These are phyloP conservation scores for Nomada lathburiana DNA, from an alignment of 2,888 invertebrate species.

Conservation along the genomic window DNA sequence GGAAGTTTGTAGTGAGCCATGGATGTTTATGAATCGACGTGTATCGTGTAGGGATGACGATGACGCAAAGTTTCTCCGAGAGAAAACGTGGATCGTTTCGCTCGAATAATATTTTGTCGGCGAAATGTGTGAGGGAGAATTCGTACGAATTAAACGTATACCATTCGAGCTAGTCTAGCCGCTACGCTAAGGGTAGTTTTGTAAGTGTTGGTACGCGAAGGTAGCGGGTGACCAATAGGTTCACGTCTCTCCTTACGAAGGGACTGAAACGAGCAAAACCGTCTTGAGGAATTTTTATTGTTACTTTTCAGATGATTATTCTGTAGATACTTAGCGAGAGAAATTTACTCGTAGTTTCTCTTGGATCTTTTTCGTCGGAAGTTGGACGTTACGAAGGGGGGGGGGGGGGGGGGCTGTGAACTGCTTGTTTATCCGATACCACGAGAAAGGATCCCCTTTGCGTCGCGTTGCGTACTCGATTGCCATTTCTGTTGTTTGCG, in stretches of 20 bases:
- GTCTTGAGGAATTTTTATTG: background rate
- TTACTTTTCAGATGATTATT: background rate
- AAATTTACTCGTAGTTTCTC: background rate
- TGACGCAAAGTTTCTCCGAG: background rate
- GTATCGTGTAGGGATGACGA: background rate
- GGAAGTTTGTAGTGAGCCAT: background rate
- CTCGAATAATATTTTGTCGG: background rate
- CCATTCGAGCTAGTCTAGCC: slow-evolving; percentile 63
- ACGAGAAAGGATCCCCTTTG: slow-evolving; percentile 19
- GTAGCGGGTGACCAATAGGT: slow-evolving; percentile 17
- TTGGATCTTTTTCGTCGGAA: background rate
- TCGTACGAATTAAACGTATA: slow-evolving; percentile 27
- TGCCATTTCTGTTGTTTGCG: slow-evolving; percentile 44
- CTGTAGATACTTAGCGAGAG: background rate
- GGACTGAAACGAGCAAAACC: background rate
- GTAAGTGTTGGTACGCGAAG: slow-evolving; percentile 22
- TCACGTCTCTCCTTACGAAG: background rate
- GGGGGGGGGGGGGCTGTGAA: background rate
- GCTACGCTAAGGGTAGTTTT: slow-evolving; percentile 43
- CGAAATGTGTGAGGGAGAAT: slow-evolving; percentile 20
- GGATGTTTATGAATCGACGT: background rate
- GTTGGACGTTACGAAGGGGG: background rate
- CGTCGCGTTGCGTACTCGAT: slow-evolving; percentile 39
- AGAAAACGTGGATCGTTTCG: slow-evolving; percentile 3
- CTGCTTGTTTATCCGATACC: slow-evolving; percentile 12